Percentiles rank a stretch among this genome's conserved stretches.
Conservation (phyloP, 2,888 invertebrate genomes). For the Volucella zonaria region DNA sequence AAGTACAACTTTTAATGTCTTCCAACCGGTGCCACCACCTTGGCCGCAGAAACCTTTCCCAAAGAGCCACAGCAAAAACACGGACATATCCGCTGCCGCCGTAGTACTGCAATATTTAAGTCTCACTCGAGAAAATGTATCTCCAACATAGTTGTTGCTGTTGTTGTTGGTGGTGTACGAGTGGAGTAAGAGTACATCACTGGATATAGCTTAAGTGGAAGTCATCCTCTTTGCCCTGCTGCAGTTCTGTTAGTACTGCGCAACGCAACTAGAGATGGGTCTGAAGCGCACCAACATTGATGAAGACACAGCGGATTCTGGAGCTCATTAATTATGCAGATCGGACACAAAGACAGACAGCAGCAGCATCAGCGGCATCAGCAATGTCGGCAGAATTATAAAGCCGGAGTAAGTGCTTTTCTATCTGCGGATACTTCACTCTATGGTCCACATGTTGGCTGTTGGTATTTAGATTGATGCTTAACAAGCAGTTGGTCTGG, state of each 20-base stretch:
- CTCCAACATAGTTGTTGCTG: constrained; percentile 31
- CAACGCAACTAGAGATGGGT: neutral
- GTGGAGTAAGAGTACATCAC: neutral
- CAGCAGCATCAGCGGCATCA: constrained; percentile 22
- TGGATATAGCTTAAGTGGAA: constrained; percentile 53
- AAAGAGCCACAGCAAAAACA: constrained; percentile 11
- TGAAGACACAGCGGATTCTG: constrained; percentile 70
- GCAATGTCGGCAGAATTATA: neutral
- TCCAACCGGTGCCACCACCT: constrained; percentile 26
- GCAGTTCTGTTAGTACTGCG: neutral
- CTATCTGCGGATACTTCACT: constrained; percentile 33
- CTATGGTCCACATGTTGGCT: constrained; percentile 29
- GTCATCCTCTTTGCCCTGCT: constrained; percentile 32
- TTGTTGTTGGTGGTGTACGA: neutral
- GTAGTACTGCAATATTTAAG: constrained; percentile 50
- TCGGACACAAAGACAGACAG: constrained; percentile 56
- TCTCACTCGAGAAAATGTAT: constrained; percentile 47
- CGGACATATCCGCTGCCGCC: neutral
- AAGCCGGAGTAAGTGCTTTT: constrained; percentile 33
- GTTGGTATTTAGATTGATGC: constrained; percentile 63
- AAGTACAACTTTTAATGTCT: constrained; percentile 57
- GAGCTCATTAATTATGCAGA: constrained; percentile 72
- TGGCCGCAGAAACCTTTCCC: constrained; percentile 13
- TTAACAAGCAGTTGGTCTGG: constrained; percentile 38
- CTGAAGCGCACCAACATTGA: constrained; percentile 52